Base-by-base conservation (phyloP, 2,888 invertebrate species). In the Drosophila nr. fundita region DNA sequence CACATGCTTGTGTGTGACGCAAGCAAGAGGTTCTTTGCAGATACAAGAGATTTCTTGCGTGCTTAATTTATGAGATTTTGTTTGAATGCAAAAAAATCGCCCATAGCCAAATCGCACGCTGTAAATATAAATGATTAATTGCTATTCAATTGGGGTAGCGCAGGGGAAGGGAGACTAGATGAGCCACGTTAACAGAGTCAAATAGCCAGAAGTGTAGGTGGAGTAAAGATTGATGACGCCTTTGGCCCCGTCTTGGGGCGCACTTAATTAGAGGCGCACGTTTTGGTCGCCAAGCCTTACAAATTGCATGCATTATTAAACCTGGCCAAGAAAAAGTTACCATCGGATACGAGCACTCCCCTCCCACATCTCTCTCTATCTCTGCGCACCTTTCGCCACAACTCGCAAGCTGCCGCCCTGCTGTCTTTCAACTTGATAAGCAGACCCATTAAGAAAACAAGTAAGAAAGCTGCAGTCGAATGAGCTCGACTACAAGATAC, bases 71-170 rank as follows among this genome's bases (percentile, higher is more conserved):
- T 85, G 89, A 73, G 78, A 73, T 76, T 79, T 65, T 34, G 53
- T 64, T 76, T 83, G 64, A 67, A 66, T 83, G 68, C 63, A 24
- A 10, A 80, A 36, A 84, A 87, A 80, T 89, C 73, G 73, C 73
- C 30, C 2, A 57, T n/a, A n/a, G 40, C 45, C 24, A 58, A 58
- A 58, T 58, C 52, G 49, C 32, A 58, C 42, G 62, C 54, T 52
- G 71, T 87, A 83, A 87, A 89, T 76, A 90, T 74, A 60, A 83
- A 89, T 85, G 90, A 85, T 85, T 90, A 89, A 90, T 85, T 85
- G 72, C 57, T 45, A 49, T 66, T 53, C 71, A 81, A 81, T 76
- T 82, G 75, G 61, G 27, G 7, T 32, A 42, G 38, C 36, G 62
- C 66, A 61, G 60, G 66, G 58, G 54, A 54, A 67, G 57, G 52